Evolutionary conservation across 1,140 invertebrate species (phyloP), one percentile per base, ranked within the genome.

Genomic region (Drosophila fuyamai): DNA sequence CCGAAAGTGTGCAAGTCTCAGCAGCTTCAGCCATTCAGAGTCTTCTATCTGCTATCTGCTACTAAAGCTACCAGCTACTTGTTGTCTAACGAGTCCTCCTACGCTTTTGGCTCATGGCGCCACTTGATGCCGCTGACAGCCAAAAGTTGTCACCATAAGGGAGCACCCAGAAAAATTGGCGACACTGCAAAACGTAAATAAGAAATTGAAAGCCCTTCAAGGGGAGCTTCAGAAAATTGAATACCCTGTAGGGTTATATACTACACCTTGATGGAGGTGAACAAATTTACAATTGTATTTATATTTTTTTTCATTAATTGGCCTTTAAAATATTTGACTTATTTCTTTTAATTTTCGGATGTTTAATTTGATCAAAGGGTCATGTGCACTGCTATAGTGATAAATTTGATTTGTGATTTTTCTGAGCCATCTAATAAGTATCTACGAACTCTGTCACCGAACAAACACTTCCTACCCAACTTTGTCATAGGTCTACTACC

Each of bases 1-100:
- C 85, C 59, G 76, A 89, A 88, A 86, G 76, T 88, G 79, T 88
- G 75, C 79, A 88, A 86, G 59, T 88, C 76, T 66, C 47, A 56
- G 68, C 77, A 79, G 63, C 81, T 51, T 10, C 48, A 55, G 50
- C 51, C 63, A 65, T 70, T 62, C 27, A 29, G 67, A 13, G 71
- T 48, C 79, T 57, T 35, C 72, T 72, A 81, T 58, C 50, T 61
- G 46, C 56, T 59, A 76, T 53, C 50, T 53, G 32, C 23, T 14
- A 51, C 48, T 10, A 16, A 51, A 65, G 48, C 51, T 55, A 65
- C 72, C 58, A 86, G 83, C 83, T 86, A 86, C 83, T 86, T 86
- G 84, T 88, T 83, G 83, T 83, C 79, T 89, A 89, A 86, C 82
- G 80, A 83, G 72, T 81, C 81, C 46, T 57, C 40, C 71, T 50